Base-by-base conservation (phyloP, 2,888 invertebrate species). In the Cryptus viduatorius region DNA sequence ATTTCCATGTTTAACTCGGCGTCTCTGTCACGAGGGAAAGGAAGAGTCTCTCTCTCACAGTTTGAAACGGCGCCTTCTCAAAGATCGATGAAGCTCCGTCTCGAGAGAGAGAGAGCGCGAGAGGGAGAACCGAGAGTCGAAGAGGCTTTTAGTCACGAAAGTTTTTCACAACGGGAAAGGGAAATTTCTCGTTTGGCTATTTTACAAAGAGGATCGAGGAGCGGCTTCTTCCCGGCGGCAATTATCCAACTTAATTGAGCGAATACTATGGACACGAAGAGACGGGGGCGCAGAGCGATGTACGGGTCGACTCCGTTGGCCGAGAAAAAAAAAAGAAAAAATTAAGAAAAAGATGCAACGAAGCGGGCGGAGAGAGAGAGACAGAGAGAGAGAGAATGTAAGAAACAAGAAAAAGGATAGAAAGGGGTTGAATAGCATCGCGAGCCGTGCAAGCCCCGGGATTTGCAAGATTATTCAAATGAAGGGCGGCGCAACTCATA, bases 1-100 rank as follows among this genome's bases (percentile, higher is more conserved):
- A 89, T 90, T 90, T 89, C 87, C 89, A 89, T 88, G 87, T 86
- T 89, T 89, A 90, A 89, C 86, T 88, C 68, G 81, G 80, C 76
- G 76, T 83, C 24, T 77, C 50, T 53, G 61, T 24, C 77, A 24
- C 29, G 48, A 12, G 59, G n/a, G 56, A 19, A 67, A 19, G 50
- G 37, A 61, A 14, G 29, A n/a, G 0, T 53, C 53, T 53, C 53
- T 19, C 1, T 5, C 16, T 0, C 24, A 24, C 1, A 53, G 1
- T 53, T 7, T 5, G 1, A 53, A 16, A n/a, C 19, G 8, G 53
- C 53, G 53, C n/a, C 53, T 19, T 19, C 53, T 37, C 19, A 1
- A 19, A 16, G 19, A 53, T 53, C 53, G 31, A 61, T 37, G 31
- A 1, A 12, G 4, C 19, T 10, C 24, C 67, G 61, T n/a, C 61